Evolutionary conservation across 2,888 invertebrate species (phyloP).

Genomic region (Apotomis capreana): DNA sequence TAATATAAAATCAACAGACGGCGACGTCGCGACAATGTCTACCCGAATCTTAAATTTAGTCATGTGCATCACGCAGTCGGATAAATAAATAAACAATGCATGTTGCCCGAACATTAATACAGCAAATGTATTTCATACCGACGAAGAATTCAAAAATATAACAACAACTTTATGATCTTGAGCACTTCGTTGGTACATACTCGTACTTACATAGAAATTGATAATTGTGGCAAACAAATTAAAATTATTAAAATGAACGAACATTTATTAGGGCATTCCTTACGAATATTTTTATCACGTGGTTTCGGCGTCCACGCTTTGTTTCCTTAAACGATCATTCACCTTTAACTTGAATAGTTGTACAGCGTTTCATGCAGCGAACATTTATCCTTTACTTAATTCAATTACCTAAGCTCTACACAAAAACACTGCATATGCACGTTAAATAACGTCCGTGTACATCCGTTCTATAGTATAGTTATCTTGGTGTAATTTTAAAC

Average conservation of each 20-base stretch:
- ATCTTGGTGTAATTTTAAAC: too few species aligned
- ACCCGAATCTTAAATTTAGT: slow-evolving; percentile 30
- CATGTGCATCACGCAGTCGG: not conserved
- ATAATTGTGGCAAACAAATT: too few species aligned
- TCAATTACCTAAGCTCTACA: not conserved
- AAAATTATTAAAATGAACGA: not conserved
- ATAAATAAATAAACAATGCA: slow-evolving; percentile 19
- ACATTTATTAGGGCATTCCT: not conserved
- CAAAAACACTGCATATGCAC: not conserved
- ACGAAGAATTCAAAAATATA: too few species aligned
- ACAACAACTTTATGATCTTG: too few species aligned
- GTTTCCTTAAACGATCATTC: not conserved
- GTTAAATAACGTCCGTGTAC: not conserved
- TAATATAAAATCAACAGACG: slow-evolving; percentile 30
- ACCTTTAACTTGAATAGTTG: not conserved
- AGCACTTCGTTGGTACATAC: too few species aligned
- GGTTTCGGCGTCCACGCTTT: not conserved
- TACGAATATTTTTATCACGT: not conserved
- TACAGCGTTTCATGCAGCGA: not conserved
- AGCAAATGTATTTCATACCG: not conserved
- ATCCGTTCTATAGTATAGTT: not conserved
- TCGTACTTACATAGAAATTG: too few species aligned
- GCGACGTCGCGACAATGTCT: slow-evolving; percentile 16
- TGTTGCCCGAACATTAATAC: not conserved
- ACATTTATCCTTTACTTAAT: not conserved